Evolutionary conservation across 2,113 vertebrate genomes (phyloP), one percentile per base, ranked within the genome.

Genomic region (Poeciliopsis occidentalis): DNA sequence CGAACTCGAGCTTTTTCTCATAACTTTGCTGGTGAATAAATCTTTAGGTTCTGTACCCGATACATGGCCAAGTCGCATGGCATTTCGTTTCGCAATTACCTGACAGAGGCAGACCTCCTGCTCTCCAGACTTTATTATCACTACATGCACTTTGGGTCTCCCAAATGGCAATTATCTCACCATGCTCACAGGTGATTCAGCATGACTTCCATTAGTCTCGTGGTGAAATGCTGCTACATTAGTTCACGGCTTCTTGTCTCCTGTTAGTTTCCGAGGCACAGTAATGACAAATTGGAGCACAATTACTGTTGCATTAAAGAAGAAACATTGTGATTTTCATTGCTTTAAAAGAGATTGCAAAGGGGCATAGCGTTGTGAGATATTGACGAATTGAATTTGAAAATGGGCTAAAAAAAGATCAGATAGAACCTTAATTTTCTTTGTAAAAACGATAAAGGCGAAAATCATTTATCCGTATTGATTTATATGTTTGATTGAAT

Each of bases 101-200:
- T 64, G 83, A 81, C 54, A 79, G 73, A 87, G 64, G 69, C 79
- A 86, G 78, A 86, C 80, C 87, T 87, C 75, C 47, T 73, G 76
- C 75, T 83, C 78, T 72, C 61, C 37, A 74, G 81, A 87, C 80
- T 86, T 87, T 90, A 91, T 91, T 88, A 92, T 84, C 85, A 83
- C 83, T 80, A 76, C 79, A 85, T 83, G 86, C 79, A 83, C 81
- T 85, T 85, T 77, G 65, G 69, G 71, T 81, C 66, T 86, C 73
- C 83, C 80, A 89, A 88, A 90, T 78, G 80, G 86, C 77, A 90
- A 93, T 92, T 91, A 93, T 89, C 89, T 85, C 76, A 69, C 83
- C 75, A 73, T 89, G 88, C 82, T 91, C 91, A 85, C 88, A 86
- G 88, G 88, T 92, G 87, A 91, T 91, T 88, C 88, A 86, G 83